Conservation (phyloP, 2,888 invertebrate species). For the Allacma fusca region DNA sequence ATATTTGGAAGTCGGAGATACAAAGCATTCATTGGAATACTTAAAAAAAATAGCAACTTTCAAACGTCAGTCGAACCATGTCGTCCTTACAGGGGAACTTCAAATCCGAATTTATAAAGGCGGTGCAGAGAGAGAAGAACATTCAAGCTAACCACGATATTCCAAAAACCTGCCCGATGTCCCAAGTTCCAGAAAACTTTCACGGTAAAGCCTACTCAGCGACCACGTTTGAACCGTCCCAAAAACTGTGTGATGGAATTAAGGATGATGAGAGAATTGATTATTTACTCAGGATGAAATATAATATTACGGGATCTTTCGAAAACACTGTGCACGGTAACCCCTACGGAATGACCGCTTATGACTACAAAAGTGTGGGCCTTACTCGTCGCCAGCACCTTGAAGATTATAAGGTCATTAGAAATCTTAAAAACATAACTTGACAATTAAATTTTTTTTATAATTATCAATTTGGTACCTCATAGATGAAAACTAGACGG, state of each 20-base stretch:
- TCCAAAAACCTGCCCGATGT: neutral
- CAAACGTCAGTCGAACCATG: too few species aligned
- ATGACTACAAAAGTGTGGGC: slow-evolving; percentile 50
- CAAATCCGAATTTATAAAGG: neutral
- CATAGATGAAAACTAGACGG: slow-evolving; percentile 43
- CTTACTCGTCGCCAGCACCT: slow-evolving; percentile 35
- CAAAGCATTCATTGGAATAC: too few species aligned
- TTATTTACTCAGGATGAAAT: slow-evolving; percentile 45
- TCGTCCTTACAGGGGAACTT: slow-evolving; percentile 14
- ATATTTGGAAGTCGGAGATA: too few species aligned
- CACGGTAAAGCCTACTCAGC: slow-evolving; percentile 13
- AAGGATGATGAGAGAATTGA: slow-evolving; percentile 48
- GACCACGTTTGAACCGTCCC: neutral
- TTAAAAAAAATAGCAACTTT: too few species aligned
- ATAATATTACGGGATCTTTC: slow-evolving; percentile 48
- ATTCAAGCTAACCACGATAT: neutral
- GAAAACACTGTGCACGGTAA: slow-evolving; percentile 52
- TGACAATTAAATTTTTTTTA: neutral
- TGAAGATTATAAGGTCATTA: slow-evolving; percentile 52
- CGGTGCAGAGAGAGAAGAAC: neutral
- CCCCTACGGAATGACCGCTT: slow-evolving; percentile 54
- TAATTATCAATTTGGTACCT: neutral
- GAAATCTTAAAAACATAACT: too few species aligned
- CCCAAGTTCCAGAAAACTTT: slow-evolving; percentile 1
- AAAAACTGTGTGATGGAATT: slow-evolving; percentile 7